Conservation (phyloP, 2,113 vertebrate genomes). For the Columba janthina region DNA sequence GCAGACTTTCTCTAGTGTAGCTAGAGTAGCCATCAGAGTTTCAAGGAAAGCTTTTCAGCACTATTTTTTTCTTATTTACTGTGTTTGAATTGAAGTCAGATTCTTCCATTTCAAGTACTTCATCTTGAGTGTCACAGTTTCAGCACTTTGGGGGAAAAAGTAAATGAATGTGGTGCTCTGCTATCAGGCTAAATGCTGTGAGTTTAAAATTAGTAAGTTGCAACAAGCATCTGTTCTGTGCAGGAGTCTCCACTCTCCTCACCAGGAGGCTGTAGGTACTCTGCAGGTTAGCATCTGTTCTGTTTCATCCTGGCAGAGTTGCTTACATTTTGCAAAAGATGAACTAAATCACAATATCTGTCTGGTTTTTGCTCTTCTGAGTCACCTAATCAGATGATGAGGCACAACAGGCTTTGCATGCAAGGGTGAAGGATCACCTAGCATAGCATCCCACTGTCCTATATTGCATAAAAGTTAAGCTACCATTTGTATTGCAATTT, state of each 20-base stretch:
- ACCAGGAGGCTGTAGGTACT: background rate
- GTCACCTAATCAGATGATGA: background rate
- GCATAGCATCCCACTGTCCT: background rate
- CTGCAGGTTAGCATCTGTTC: background rate
- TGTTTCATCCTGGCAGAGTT: background rate
- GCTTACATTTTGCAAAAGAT: background rate
- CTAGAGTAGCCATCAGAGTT: background rate
- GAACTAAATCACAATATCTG: background rate
- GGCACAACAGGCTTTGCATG: background rate
- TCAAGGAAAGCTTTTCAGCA: slow-evolving; percentile 1
- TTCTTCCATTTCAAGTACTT: background rate
- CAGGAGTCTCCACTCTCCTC: background rate
- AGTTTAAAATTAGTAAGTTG: background rate
- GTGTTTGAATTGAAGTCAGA: background rate
- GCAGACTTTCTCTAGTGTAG: background rate
- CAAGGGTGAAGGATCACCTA: background rate
- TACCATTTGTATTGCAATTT: background rate
- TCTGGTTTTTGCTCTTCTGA: background rate
- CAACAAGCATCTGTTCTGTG: background rate
- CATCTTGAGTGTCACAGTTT: background rate
- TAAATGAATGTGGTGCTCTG: background rate
- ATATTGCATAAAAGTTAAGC: background rate
- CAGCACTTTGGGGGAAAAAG: background rate
- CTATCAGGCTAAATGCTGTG: background rate
- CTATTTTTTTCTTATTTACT: background rate